These are phyloP conservation scores for Silurus asotus DNA, from an alignment of 2,113 vertebrate genomes.

Conservation along the genomic window DNA sequence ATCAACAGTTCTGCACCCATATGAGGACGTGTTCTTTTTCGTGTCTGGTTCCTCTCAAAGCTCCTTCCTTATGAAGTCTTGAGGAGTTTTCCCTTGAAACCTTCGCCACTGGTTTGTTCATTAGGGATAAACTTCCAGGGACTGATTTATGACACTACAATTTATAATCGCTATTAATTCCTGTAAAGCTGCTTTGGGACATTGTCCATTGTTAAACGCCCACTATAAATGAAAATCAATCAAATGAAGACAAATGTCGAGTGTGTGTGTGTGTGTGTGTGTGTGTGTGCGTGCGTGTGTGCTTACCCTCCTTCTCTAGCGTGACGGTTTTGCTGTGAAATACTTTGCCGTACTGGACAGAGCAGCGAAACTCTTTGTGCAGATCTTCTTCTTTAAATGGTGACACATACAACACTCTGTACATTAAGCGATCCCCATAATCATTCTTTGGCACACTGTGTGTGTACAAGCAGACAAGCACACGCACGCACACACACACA, in stretches of 20 bases:
- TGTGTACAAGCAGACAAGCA: constrained; percentile 43
- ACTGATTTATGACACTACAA: no score
- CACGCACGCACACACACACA: constrained; percentile 4
- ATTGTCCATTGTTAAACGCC: neutral
- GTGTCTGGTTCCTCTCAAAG: no score
- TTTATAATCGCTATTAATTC: no score
- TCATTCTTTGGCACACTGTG: constrained; percentile 8
- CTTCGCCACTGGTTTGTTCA: no score
- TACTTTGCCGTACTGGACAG: constrained; percentile 68
- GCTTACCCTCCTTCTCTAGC: constrained; percentile 50
- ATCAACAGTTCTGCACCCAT: neutral
- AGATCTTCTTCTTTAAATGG: constrained; percentile 76
- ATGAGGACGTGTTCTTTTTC: no score
- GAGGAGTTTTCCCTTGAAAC: no score
- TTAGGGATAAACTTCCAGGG: no score
- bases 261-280: constrained; percentile 14
- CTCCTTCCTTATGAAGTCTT: no score
- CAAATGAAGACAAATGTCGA: no score
- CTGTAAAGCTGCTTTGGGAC: neutral
- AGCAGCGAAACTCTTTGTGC: constrained; percentile 78
- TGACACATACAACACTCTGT: constrained; percentile 66
- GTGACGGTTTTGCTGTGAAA: constrained; percentile 34
- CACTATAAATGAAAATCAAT: no score
- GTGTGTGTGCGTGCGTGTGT: constrained; percentile 3
- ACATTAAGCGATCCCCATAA: constrained; percentile 65